A percentile compares a stretch with the other conserved stretches of the same genome.
phyloP scores from a whole-genome alignment of 2,797 vertebrate species.

The Amphiprion clarkii region DNA sequence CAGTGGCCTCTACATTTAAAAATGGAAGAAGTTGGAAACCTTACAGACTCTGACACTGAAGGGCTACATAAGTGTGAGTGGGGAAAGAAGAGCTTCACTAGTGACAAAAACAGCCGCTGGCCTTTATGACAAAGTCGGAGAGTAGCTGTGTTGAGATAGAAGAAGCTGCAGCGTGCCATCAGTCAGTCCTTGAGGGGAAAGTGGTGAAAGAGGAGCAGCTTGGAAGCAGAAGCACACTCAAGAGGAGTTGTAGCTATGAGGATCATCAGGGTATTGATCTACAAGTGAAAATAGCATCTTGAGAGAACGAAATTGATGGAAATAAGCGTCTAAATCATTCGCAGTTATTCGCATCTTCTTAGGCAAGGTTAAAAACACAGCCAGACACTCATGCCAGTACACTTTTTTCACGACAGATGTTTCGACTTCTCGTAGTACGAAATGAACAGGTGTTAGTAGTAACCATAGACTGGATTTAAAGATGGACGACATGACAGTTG shows the following conservation, averaged over 20 bases:
- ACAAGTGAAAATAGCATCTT: no score
- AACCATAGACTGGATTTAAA: no score
- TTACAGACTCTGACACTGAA: constrained; percentile 3
- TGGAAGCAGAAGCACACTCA: constrained; percentile 5
- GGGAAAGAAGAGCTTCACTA: constrained; percentile 12
- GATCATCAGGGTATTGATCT: not conserved
- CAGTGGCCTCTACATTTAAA: constrained; percentile 14
- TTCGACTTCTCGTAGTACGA: no score
- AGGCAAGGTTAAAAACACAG: no score
- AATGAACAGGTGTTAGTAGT: no score
- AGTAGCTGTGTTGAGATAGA: constrained; percentile 13
- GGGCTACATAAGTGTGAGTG: constrained; percentile 2
- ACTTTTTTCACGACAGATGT: no score
- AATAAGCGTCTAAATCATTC: no score
- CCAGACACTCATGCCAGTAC: no score
- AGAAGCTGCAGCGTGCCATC: constrained; percentile 6
- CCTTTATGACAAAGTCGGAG: not conserved
- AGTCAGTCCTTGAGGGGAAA: constrained; percentile 18
- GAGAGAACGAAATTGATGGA: no score
- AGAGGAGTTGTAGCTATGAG: not conserved
- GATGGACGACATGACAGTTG: no score
- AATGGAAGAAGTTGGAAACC: constrained; percentile 29
- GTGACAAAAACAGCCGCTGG: constrained; percentile 14
- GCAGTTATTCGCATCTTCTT: no score
- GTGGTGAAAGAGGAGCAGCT: not conserved